phyloP scores from a whole-genome alignment of 2,797 vertebrate genomes.

The Kryptolebias ocellatus region DNA sequence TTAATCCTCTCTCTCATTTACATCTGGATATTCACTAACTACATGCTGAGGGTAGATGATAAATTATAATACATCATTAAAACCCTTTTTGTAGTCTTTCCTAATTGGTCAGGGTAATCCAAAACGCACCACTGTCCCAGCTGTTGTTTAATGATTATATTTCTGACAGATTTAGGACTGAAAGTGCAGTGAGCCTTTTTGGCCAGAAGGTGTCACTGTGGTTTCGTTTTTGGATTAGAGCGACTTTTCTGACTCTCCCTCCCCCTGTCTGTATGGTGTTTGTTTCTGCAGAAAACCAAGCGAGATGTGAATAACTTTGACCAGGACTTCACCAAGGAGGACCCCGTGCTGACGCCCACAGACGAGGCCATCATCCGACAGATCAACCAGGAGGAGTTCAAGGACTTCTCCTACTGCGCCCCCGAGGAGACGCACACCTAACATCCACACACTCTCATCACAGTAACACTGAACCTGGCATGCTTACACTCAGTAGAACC shows the following conservation, averaged over 20 bases:
- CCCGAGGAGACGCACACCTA: slow-evolving; percentile 92
- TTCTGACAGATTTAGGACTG: too few species aligned
- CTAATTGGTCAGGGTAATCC: too few species aligned
- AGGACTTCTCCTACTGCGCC: slow-evolving; percentile 97
- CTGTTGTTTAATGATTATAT: too few species aligned
- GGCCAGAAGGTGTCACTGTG: slow-evolving; percentile 53
- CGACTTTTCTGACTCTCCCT: slow-evolving; percentile 17
- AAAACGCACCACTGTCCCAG: too few species aligned
- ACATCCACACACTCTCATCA: slow-evolving; percentile 36
- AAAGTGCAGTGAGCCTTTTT: slow-evolving; percentile 14
- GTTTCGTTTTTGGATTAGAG: neutral
- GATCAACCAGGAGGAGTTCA: slow-evolving; percentile 99
- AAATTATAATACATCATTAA: too few species aligned
- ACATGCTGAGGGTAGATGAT: too few species aligned
- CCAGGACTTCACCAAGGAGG: slow-evolving; percentile 99
- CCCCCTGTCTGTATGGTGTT: slow-evolving; percentile 11
- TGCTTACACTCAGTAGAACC: slow-evolving; percentile 36
- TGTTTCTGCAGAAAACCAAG: slow-evolving; percentile 92
- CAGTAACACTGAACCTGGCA: slow-evolving; percentile 36
- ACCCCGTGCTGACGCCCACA: slow-evolving; percentile 94
- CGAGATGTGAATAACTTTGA: slow-evolving; percentile 99
- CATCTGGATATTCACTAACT: too few species aligned
- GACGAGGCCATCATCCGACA: slow-evolving; percentile 98
- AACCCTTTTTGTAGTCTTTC: too few species aligned
- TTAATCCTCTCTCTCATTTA: too few species aligned